A percentile compares a stretch with the other conserved stretches of the same genome.
Conservation (phyloP, 2,113 vertebrate species). For the Eira barbara region DNA sequence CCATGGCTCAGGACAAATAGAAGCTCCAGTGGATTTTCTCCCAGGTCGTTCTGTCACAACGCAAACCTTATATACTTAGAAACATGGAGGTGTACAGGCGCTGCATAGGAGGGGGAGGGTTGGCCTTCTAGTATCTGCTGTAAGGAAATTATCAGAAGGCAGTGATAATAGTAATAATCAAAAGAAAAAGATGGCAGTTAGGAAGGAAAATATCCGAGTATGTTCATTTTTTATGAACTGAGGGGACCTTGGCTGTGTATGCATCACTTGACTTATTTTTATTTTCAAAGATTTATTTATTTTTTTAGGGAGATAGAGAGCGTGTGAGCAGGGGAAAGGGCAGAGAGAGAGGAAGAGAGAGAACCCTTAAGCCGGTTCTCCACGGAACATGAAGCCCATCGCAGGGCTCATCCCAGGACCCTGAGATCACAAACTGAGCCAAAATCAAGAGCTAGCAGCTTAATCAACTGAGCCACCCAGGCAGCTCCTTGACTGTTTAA, state of each 20-base stretch:
- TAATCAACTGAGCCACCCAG: neutral
- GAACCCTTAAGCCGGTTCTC: neutral
- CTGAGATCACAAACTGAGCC: neutral
- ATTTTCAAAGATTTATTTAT: neutral
- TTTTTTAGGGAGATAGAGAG: neutral
- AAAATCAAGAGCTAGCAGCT: neutral
- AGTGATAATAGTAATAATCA: neutral
- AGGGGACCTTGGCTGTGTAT: neutral
- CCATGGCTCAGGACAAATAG: neutral
- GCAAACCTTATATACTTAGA: neutral
- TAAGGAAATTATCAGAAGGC: neutral
- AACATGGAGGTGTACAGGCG: neutral
- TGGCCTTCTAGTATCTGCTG: neutral
- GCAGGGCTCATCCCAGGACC: neutral
- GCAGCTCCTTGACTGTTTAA: neutral
- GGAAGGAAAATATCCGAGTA: neutral
- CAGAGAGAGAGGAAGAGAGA: neutral
- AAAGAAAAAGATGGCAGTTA: neutral
- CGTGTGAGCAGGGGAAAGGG: neutral
- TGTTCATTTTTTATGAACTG: neutral
- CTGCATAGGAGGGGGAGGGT: accelerated
- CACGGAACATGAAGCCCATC: neutral
- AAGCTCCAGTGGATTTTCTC: neutral
- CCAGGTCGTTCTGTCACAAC: neutral
- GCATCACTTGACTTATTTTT: neutral